A percentile compares a stretch with the other conserved stretches of the same genome.
Evolutionary conservation across 1,140 invertebrate species (phyloP).

Genomic region (Sinonovacula constricta): DNA sequence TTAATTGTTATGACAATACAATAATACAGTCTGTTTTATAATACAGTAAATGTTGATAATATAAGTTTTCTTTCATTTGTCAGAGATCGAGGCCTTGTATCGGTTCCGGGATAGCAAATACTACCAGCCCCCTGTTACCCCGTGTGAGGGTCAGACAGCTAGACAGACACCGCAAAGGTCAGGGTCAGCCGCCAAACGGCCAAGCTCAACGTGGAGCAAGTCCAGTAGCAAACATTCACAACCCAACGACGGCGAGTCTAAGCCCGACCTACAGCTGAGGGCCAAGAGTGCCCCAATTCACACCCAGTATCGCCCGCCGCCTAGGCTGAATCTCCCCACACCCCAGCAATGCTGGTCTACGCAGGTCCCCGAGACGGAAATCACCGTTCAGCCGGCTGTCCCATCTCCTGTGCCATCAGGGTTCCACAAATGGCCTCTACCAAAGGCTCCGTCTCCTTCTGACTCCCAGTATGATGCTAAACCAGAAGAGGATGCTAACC

Average conservation of each 20-base stretch:
- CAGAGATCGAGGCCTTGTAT: slow-evolving; percentile 48
- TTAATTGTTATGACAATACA: too few relatives aligned
- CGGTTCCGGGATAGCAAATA: slow-evolving; percentile 45
- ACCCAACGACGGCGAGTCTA: neutral
- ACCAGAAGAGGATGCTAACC: neutral
- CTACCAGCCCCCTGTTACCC: slow-evolving; percentile 32
- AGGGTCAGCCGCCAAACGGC: neutral
- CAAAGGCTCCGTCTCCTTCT: neutral
- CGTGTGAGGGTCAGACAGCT: slow-evolving; percentile 5
- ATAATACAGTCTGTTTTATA: too few relatives aligned
- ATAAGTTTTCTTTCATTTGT: too few relatives aligned
- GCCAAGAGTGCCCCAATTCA: slow-evolving; percentile 34
- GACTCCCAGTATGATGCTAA: neutral
- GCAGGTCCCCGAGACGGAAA: slow-evolving; percentile 49
- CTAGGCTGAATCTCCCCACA: slow-evolving; percentile 38
- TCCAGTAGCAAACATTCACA: neutral
- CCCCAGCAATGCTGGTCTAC: slow-evolving; percentile 55
- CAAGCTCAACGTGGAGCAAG: slow-evolving; percentile 7
- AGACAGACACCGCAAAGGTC: neutral
- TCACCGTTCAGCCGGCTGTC: slow-evolving; percentile 16
- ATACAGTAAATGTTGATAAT: too few relatives aligned
- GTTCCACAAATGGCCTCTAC: neutral
- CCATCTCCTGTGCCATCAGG: neutral
- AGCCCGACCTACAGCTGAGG: neutral
- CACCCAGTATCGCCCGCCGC: slow-evolving; percentile 38